Evolutionary conservation across 1,140 invertebrate species (phyloP).

Genomic region (Platyscapa corneri): DNA sequence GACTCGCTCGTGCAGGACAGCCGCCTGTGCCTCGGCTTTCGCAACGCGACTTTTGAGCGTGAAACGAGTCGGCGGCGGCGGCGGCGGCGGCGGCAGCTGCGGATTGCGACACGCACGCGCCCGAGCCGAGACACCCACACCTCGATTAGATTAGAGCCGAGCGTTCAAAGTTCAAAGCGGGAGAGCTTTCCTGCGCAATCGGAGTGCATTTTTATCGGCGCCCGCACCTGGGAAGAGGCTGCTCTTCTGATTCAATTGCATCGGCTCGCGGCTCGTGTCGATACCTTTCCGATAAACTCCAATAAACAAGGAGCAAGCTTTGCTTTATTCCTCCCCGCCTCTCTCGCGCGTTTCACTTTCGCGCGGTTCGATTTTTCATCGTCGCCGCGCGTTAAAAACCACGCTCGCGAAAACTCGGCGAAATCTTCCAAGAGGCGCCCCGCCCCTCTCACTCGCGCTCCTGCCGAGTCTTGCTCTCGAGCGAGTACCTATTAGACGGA

Average conservation of each 20-base stretch:
- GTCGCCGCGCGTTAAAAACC: no score
- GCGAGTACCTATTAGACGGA: background rate
- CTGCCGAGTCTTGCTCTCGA: no score
- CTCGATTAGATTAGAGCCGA: constrained; percentile 56
- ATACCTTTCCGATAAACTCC: background rate
- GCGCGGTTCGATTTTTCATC: no score
- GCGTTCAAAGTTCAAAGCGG: constrained; percentile 47
- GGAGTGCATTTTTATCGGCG: no score
- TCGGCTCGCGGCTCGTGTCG: background rate
- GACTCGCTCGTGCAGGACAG: constrained; percentile 62
- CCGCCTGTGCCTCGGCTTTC: constrained; percentile 35
- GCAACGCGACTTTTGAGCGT: background rate
- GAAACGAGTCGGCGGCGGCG: constrained; percentile 4
- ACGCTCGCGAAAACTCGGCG: no score
- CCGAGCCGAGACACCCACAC: constrained; percentile 63
- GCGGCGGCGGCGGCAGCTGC: background rate
- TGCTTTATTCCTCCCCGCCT: background rate
- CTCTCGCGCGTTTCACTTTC: no score
- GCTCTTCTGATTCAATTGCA: background rate
- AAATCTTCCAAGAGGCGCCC: no score
- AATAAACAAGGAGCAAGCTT: background rate
- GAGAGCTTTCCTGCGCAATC: background rate
- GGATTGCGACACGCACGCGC: background rate
- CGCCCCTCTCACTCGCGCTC: no score
- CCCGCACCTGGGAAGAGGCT: constrained; percentile 9